These are phyloP conservation scores for Andrena flavipes DNA, from an alignment of 2,888 invertebrate genomes.

Conservation along the genomic window DNA sequence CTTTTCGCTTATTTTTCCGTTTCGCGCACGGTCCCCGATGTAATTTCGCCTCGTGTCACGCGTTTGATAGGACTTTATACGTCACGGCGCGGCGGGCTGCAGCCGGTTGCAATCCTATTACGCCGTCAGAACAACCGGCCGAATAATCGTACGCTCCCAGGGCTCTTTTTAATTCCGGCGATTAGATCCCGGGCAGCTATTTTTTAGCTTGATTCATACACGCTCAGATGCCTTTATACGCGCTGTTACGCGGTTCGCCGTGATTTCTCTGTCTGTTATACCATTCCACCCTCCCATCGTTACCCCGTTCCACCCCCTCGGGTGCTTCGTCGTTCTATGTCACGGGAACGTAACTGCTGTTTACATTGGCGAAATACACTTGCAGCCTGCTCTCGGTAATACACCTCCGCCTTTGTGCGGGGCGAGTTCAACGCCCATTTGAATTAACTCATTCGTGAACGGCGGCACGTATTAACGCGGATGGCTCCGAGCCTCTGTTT, in stretches of 20 bases:
- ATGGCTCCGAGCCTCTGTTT: conserved; percentile 11
- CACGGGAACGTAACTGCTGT: conserved; percentile 40
- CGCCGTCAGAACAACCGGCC: conserved; percentile 38
- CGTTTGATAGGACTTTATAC: conserved; percentile 63
- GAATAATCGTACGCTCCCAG: conserved; percentile 56
- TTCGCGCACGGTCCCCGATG: conserved; percentile 54
- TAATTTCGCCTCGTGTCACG: conserved; percentile 64
- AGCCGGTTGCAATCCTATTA: conserved; percentile 60
- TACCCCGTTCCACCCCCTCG: background rate
- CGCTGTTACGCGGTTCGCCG: background rate
- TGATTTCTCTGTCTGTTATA: conserved; percentile 18
- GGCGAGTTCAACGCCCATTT: conserved; percentile 5
- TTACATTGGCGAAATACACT: conserved; percentile 27
- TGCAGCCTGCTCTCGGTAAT: conserved; percentile 5
- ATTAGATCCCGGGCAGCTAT: conserved; percentile 52
- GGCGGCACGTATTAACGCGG: background rate
- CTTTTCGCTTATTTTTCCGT: conserved; percentile 55
- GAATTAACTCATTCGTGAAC: conserved; percentile 18
- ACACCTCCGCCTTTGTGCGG: conserved; percentile 6
- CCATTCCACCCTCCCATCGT: background rate
- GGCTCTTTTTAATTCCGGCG: conserved; percentile 61
- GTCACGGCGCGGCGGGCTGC: conserved; percentile 36
- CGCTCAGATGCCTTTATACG: conserved; percentile 3
- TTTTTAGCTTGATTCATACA: conserved; percentile 59
- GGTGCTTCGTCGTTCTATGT: conserved; percentile 20